These are phyloP conservation scores for Halichoerus grypus DNA, from an alignment of 2,113 vertebrate species.

Conservation along the genomic window DNA sequence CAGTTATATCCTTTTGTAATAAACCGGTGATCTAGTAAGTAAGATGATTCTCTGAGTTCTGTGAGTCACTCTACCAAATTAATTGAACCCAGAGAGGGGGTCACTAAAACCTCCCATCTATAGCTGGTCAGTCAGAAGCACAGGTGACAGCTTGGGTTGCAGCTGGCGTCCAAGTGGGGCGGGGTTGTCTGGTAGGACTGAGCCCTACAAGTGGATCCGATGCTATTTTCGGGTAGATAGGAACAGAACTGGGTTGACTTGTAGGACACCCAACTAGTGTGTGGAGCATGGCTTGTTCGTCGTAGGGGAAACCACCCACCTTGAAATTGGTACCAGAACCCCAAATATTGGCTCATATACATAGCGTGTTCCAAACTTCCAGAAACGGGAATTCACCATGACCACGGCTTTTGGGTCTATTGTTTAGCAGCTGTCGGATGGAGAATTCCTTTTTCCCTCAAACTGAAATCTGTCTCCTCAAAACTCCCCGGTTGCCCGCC, in stretches of 20 bases:
- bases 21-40: neutral
- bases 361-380: neutral
- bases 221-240: neutral
- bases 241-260: neutral
- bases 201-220: neutral
- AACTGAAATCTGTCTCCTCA: neutral
- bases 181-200: neutral
- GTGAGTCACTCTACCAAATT: neutral
- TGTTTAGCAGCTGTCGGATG: neutral
- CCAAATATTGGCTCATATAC: neutral
- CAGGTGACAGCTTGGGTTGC: neutral
- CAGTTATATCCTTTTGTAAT: neutral
- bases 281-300: neutral
- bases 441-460: neutral
- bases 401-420: neutral
- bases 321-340: neutral
- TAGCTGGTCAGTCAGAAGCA: neutral
- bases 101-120: neutral
- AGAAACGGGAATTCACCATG: neutral
- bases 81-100: neutral
- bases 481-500: neutral
- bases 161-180: neutral
- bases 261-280: neutral
- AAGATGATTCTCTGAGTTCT: neutral
- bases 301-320: too few species aligned